Percentiles rank a stretch among this genome's conserved stretches.
Evolutionary conservation across 2,888 invertebrate genomes (phyloP).

Genomic region (Polymixis flavicincta): DNA sequence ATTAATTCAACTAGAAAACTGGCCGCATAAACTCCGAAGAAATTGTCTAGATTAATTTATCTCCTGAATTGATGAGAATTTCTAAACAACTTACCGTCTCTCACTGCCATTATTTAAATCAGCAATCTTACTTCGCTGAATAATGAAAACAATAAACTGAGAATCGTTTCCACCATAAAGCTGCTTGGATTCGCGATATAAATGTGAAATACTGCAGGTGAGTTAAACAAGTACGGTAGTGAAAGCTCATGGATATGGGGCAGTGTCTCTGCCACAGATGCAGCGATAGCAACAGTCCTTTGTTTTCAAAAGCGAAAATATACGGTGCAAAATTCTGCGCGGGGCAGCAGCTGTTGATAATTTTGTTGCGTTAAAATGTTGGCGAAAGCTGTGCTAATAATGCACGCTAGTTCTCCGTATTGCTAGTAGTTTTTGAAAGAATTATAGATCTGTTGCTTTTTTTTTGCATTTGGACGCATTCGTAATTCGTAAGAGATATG

Average conservation of each 20-base stretch:
- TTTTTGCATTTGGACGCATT: slow-evolving; percentile 13
- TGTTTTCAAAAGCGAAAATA: slow-evolving; percentile 66
- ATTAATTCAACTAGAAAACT: slow-evolving; percentile 3
- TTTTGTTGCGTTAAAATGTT: slow-evolving; percentile 23
- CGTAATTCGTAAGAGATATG: slow-evolving; percentile 10
- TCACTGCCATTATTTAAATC: slow-evolving; percentile 16
- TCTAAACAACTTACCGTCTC: neutral
- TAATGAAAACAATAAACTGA: slow-evolving; percentile 37
- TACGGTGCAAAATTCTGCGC: slow-evolving; percentile 40
- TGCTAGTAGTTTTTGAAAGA: slow-evolving; percentile 4
- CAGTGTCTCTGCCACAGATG: slow-evolving; percentile 68
- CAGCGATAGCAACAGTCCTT: slow-evolving; percentile 72
- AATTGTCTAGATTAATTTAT: neutral
- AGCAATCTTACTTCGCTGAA: slow-evolving; percentile 8
- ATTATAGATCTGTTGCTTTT: neutral
- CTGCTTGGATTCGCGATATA: slow-evolving; percentile 35
- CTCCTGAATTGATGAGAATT: neutral
- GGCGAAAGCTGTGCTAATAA: slow-evolving; percentile 11
- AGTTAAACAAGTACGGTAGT: slow-evolving; percentile 64
- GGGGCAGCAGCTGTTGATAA: slow-evolving; percentile 34
- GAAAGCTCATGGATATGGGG: slow-evolving; percentile 70
- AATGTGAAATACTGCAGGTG: slow-evolving; percentile 40
- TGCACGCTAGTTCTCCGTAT: slow-evolving; percentile 16
- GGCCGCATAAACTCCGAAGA: neutral
- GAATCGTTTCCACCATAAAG: slow-evolving; percentile 20